Base-by-base conservation (phyloP, 1,140 invertebrate genomes). In the Bombus waltoni region DNA sequence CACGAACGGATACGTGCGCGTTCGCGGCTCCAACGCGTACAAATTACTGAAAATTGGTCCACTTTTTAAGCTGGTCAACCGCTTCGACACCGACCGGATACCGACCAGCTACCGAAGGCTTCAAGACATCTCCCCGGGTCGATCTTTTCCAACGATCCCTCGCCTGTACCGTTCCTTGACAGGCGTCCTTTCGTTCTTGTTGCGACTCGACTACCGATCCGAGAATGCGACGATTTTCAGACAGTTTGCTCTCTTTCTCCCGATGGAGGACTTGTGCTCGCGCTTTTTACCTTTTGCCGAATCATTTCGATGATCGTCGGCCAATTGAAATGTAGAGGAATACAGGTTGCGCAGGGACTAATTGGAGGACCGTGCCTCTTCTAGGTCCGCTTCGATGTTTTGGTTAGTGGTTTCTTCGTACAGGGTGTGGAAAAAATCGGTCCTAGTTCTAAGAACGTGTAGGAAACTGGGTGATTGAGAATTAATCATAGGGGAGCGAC, bases 21-120 rank as follows among this genome's bases (percentile, higher is more conserved):
- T 86, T 82, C 74, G 82, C 79, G 66, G 81, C 72, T 38, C 74
- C 85, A 57, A 72, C 90, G 86, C 75, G 93, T 92, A 93, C 92
- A 93, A 93, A 93, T 93, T 92, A 93, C 89, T 86, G 91, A 93
- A 93, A 93, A 93, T 93, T 93, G 92, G 88, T 90, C 91, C 87
- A 91, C 90, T 93, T 93, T 93, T 93, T 93, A 86, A 86, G 73
- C 59, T 11, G 66, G 22, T 35, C 81, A 62, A 47, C 71, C 75
- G 40, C 68, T 66, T 84, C 81, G 62, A 79, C 85, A 79, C 66
- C 68, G 72, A 70, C 53, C 68, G 81, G 81, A 82, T 89, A 85
- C 83, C 35, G 38, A 71, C 38, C 38, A 25, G 66, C 22, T 68
- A 71, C 70, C 79, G 79, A 68, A 18, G 22, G 44, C 73, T 40